phyloP scores from a whole-genome alignment of 2,113 vertebrate genomes.

The Herpailurus yagouaroundi region DNA sequence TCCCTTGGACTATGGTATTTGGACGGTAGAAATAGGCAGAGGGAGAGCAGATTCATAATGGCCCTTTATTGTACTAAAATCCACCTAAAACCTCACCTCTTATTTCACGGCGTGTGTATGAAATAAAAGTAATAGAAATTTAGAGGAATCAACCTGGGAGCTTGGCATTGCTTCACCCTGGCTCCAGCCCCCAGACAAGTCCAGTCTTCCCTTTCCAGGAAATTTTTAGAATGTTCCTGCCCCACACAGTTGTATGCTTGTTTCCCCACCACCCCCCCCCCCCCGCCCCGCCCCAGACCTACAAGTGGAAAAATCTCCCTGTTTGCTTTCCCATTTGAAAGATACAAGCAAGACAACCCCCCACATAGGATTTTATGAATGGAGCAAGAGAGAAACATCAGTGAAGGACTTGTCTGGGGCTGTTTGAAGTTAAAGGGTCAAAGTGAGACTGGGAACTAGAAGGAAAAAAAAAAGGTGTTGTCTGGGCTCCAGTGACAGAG shows the following conservation, averaged over 20 bases:
- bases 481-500: not conserved
- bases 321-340: not conserved
- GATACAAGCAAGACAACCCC: not conserved
- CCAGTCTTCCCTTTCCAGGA: not conserved
- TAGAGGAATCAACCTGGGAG: not conserved
- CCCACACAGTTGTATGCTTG: constrained; percentile 17
- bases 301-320: constrained; percentile 42
- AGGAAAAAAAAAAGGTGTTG: not conserved
- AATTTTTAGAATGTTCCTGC: constrained; percentile 19
- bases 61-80: not conserved
- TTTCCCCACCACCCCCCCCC: not conserved
- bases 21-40: not conserved
- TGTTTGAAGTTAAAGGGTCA: not conserved
- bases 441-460: not conserved
- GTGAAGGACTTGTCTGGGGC: constrained; percentile 50
- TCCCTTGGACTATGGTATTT: not conserved
- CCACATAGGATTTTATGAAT: not conserved
- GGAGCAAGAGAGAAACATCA: not conserved
- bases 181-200: not conserved
- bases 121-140: not conserved
- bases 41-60: not conserved
- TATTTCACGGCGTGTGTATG: not conserved
- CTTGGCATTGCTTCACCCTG: not conserved
- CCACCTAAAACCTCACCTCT: not conserved
- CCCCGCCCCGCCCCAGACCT: not conserved